Evolutionary conservation across 2,888 invertebrate species (phyloP).

Genomic region (Microchrysa polita): DNA sequence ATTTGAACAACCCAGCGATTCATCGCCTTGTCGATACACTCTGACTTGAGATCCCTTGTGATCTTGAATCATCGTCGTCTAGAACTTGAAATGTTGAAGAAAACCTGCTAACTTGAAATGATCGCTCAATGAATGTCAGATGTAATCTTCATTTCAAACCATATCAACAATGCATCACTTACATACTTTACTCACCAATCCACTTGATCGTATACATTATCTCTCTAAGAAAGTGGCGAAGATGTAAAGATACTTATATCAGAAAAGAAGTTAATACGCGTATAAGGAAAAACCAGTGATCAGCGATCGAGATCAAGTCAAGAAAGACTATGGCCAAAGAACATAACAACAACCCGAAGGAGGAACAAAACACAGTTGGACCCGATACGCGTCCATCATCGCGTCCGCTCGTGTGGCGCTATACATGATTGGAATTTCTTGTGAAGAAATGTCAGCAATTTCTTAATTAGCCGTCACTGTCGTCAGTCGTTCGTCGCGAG

Average conservation of each 20-base stretch:
- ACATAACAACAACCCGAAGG: background rate
- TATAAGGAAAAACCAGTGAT: constrained; percentile 9
- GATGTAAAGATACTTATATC: constrained; percentile 27
- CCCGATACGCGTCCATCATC: constrained; percentile 36
- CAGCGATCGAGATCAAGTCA: background rate
- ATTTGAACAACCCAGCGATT: background rate
- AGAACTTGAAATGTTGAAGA: constrained; percentile 36
- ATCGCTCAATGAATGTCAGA: constrained; percentile 44
- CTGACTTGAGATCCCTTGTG: constrained; percentile 33
- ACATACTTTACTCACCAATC: constrained; percentile 5
- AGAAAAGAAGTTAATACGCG: too few species aligned
- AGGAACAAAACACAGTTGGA: constrained; percentile 1
- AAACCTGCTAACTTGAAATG: constrained; percentile 42
- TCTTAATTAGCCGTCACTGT: constrained; percentile 45
- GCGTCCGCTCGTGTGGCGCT: constrained; percentile 44
- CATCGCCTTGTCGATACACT: background rate
- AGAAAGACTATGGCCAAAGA: background rate
- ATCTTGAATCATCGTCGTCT: background rate
- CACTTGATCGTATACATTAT: background rate
- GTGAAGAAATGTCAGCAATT: constrained; percentile 46
- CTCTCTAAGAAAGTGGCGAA: constrained; percentile 21
- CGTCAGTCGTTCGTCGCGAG: background rate
- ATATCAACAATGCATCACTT: constrained; percentile 22
- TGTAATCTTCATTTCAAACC: constrained; percentile 39
- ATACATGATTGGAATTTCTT: constrained; percentile 47